Evolutionary conservation across 2,113 vertebrate genomes (phyloP).

Genomic region (Progne subis): DNA sequence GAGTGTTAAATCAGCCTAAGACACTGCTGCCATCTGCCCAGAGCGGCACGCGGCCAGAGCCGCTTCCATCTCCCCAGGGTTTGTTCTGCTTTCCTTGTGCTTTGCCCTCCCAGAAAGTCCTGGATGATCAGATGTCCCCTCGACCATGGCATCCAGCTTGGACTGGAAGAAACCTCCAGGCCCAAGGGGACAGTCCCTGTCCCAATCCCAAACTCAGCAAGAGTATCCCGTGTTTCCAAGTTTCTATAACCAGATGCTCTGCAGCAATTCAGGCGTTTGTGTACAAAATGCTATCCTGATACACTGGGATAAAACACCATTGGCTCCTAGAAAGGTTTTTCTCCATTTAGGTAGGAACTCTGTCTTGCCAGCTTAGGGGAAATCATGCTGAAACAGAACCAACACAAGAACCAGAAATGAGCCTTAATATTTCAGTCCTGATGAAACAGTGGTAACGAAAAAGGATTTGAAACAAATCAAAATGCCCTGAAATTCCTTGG

Average conservation of each 20-base stretch:
- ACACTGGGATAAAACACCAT: neutral
- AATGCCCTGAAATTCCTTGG: neutral
- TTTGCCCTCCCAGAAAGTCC: neutral
- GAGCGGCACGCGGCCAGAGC: fast-evolving
- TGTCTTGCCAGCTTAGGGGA: neutral
- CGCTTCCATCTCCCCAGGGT: fast-evolving
- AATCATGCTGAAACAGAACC: neutral
- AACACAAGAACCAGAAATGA: neutral
- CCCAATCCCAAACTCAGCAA: neutral
- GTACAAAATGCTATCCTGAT: neutral
- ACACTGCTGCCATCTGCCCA: neutral
- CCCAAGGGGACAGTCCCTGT: neutral
- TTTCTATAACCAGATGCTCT: neutral
- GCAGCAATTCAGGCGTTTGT: neutral
- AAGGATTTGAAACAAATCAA: neutral
- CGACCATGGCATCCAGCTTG: fast-evolving
- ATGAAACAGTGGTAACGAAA: neutral
- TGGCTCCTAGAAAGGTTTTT: neutral
- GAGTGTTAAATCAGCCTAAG: neutral
- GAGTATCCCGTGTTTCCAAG: neutral
- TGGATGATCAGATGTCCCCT: fast-evolving
- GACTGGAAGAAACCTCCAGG: neutral
- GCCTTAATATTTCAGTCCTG: neutral
- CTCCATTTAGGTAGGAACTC: neutral
- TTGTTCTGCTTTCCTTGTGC: neutral